Percentiles rank a stretch among this genome's conserved stretches.
Conservation (phyloP, 2,797 vertebrate genomes). For the Darevskia mixta region DNA sequence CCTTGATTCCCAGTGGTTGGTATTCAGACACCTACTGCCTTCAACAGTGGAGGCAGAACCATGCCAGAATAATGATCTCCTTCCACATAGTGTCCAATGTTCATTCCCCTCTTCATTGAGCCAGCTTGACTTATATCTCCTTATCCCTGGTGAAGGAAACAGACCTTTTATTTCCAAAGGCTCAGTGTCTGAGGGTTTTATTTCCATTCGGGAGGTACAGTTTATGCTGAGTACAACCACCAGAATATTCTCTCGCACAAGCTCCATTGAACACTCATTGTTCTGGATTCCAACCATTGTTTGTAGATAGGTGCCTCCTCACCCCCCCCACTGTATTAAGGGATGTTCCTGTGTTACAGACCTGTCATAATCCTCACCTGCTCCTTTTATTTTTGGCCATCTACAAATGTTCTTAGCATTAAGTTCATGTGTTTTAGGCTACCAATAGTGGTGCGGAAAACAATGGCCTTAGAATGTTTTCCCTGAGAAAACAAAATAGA, state of each 20-base stretch:
- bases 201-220: background rate
- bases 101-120: too few species aligned
- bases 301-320: background rate
- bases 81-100: too few species aligned
- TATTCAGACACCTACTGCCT: too few species aligned
- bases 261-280: background rate
- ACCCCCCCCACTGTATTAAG: background rate
- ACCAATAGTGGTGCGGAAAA: background rate
- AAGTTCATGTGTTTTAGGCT: background rate
- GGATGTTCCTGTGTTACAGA: background rate
- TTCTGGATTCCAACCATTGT: background rate
- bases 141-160: too few species aligned
- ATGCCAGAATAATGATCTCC: too few species aligned
- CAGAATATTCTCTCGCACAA: background rate
- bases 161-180: background rate
- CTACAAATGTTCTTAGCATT: background rate
- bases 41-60: too few species aligned
- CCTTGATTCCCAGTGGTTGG: too few species aligned
- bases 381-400: background rate
- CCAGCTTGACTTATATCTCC: too few species aligned
- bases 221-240: background rate
- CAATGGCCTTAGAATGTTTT: constrained; percentile 20
- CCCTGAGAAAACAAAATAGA: background rate
- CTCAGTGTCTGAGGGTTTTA: background rate
- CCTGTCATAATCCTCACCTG: background rate